Evolutionary conservation across 2,888 invertebrate genomes (phyloP).

Genomic region (Tortricodes alternella): DNA sequence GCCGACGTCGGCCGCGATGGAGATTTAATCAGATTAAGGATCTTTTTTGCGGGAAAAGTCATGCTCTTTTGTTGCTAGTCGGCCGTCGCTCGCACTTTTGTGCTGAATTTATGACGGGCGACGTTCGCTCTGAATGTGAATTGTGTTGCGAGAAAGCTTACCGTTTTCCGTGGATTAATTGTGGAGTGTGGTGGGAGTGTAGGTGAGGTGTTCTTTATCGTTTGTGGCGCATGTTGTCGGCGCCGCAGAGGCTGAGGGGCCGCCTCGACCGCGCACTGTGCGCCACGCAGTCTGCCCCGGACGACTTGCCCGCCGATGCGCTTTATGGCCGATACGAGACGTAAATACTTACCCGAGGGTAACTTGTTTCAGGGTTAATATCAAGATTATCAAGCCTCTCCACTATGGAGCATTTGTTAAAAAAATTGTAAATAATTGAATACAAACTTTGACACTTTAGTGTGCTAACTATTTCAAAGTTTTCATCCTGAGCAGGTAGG

Average conservation of each 20-base stretch:
- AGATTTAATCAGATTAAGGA: slow-evolving; percentile 84
- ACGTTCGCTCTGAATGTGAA: slow-evolving; percentile 78
- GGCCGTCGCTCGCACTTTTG: slow-evolving; percentile 78
- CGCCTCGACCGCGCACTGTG: slow-evolving; percentile 29
- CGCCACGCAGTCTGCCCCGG: slow-evolving; percentile 71
- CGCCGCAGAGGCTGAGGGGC: slow-evolving; percentile 61
- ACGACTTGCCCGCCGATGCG: slow-evolving; percentile 50
- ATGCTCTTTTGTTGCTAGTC: slow-evolving; percentile 80
- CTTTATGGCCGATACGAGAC: slow-evolving; percentile 48
- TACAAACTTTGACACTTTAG: no score
- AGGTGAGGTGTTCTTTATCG: slow-evolving; percentile 14
- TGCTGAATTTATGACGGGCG: slow-evolving; percentile 76
- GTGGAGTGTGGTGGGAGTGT: not conserved
- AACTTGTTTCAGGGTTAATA: slow-evolving; percentile 27
- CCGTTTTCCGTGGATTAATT: slow-evolving; percentile 15
- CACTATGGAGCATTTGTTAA: not conserved
- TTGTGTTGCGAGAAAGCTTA: slow-evolving; percentile 47
- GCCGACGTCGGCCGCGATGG: slow-evolving; percentile 82
- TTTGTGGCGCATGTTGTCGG: slow-evolving; percentile 44
- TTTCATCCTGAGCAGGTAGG: not conserved
- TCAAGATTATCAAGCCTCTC: slow-evolving; percentile 2
- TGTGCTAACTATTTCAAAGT: not conserved
- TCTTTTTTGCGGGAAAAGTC: slow-evolving; percentile 81
- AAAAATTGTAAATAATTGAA: no score
- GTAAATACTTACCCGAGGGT: slow-evolving; percentile 26